Base-by-base conservation (phyloP, 2,797 vertebrate species). In the Bothrops alternatus region DNA sequence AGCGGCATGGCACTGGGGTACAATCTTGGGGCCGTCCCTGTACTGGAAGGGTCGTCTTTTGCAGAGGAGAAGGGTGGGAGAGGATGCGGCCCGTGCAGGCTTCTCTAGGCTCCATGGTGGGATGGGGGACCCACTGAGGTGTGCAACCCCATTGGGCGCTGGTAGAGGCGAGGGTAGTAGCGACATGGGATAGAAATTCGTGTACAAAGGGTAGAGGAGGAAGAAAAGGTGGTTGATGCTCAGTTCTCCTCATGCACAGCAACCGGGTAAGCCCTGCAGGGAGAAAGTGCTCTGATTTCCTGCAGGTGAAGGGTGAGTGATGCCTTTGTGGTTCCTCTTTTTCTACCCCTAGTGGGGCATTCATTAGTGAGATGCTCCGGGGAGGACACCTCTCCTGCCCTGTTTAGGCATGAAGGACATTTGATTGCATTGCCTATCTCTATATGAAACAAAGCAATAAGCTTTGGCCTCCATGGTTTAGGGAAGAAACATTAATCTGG, bases 51-150 rank as follows among this genome's bases (percentile, higher is more conserved):
- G 55, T 87, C 69, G 53, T 37, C 69, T 86, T 53, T 78, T 60
- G 61, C n/a, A 50, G 28, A 32, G 37, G 37, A 18, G 23, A 50
- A 58, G 1, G 25, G n/a, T 6, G 65, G 90, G 14, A 28, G 47
- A 26, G 89, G 63, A 3, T 85, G 56, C 20, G 60, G 88, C 92
- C 92, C 86, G 28, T 69, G 89, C 37, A n/a, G 56, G 53, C 57
- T 82, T 55, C 89, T 93, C 85, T 78, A 78, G 89, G 86, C 86
- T 86, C 55, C 91, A 32, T 58, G 82, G 56, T 20, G 90, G 86
- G 60, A 88, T 91, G 89, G 92, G 92, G 88, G 88, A 61, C 86
- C 88, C 16, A 53, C 28, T 47, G 28, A 86, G 78, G 78, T 91
- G 50, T n/a, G 20, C 56, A 16, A n/a, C 25, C 58, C 55, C n/a